Evolutionary conservation across 1,140 invertebrate species (phyloP).

Genomic region (Geopemphigus sp.): DNA sequence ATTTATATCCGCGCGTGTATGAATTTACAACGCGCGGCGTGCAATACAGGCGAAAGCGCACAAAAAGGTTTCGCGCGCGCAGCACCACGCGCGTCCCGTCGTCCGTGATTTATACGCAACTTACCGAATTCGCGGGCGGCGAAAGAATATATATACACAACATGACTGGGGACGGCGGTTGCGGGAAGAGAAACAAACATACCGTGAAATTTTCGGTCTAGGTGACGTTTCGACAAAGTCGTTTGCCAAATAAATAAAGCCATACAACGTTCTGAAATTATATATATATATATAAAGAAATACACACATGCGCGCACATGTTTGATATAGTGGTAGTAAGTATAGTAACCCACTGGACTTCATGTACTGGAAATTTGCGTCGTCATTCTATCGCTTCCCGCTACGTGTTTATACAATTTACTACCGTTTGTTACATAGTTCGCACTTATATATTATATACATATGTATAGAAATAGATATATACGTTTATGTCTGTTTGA

Average conservation of each 20-base stretch:
- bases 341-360: constrained; percentile 11
- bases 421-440: neutral
- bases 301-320: neutral
- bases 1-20: constrained; percentile 38
- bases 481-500: no score
- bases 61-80: constrained; percentile 38
- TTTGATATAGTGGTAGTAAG: no score
- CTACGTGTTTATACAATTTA: neutral
- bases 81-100: neutral
- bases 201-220: constrained; percentile 45
- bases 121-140: constrained; percentile 13
- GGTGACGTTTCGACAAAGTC: constrained; percentile 42
- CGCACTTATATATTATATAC: no score
- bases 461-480: no score
- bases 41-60: neutral
- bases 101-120: constrained; percentile 33
- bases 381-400: neutral
- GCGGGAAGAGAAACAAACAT: constrained; percentile 26
- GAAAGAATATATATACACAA: neutral
- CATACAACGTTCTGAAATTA: constrained; percentile 14
- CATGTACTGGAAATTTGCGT: constrained; percentile 23
- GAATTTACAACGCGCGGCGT: constrained; percentile 3
- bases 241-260: constrained; percentile 46
- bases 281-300: neutral
- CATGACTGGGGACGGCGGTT: neutral